Evolutionary conservation across 2,113 vertebrate genomes (phyloP).

Genomic region (Ellobius talpinus): DNA sequence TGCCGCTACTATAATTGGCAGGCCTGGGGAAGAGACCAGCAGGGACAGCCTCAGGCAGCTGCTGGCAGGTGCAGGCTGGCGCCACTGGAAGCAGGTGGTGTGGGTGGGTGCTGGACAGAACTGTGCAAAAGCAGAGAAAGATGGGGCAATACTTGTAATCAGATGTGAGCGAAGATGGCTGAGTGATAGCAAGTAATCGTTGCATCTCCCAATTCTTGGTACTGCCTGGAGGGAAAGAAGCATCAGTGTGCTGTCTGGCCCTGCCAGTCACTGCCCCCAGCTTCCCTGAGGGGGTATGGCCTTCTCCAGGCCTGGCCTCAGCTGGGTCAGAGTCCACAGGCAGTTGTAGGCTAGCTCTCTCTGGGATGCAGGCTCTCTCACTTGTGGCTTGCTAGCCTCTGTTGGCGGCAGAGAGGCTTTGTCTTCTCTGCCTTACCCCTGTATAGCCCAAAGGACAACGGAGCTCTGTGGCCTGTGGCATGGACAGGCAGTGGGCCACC

Average conservation of each 20-base stretch:
- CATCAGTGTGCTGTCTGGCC: not conserved
- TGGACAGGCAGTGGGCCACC: not conserved
- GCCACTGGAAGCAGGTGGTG: not conserved
- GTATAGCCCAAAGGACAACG: not conserved
- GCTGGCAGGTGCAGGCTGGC: not conserved
- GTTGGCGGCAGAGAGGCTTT: too few species aligned
- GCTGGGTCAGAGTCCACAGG: not conserved
- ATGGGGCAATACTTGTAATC: not conserved
- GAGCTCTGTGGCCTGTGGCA: not conserved
- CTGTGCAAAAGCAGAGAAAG: not conserved
- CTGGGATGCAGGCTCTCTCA: not conserved
- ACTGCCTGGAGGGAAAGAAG: not conserved
- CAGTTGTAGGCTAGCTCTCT: not conserved
- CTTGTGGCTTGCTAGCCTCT: not conserved
- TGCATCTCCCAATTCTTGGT: not conserved
- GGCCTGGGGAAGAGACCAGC: not conserved
- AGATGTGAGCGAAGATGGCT: not conserved
- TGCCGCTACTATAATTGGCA: not conserved
- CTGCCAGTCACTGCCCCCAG: not conserved
- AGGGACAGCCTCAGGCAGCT: not conserved
- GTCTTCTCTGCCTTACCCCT: not conserved
- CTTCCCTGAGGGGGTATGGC: not conserved
- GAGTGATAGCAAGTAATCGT: not conserved
- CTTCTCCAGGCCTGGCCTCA: not conserved
- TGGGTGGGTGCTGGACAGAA: not conserved